These are phyloP conservation scores for Tringa solitaria DNA, from an alignment of 2,113 vertebrate genomes.

Conservation along the genomic window DNA sequence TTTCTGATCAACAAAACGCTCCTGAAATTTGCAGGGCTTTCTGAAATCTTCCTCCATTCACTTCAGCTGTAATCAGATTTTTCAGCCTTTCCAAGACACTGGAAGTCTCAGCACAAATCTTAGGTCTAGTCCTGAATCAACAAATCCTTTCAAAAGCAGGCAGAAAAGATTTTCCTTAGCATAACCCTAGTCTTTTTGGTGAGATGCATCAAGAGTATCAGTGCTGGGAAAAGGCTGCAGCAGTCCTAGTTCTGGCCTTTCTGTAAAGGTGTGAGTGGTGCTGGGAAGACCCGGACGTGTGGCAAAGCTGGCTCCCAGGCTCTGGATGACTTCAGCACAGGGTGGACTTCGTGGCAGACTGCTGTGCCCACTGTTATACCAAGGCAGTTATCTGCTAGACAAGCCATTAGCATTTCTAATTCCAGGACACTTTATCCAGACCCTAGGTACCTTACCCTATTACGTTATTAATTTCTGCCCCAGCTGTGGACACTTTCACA, in stretches of 20 bases:
- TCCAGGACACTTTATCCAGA: background rate
- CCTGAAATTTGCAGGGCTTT: background rate
- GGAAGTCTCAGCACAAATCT: background rate
- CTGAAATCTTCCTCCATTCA: background rate
- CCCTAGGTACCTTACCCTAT: background rate
- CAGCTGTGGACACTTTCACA: background rate
- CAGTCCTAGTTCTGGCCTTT: background rate
- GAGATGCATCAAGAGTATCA: background rate
- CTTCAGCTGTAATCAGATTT: background rate
- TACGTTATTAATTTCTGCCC: background rate
- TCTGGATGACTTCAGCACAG: background rate
- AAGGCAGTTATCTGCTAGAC: background rate
- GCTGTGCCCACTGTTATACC: background rate
- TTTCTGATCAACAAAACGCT: background rate
- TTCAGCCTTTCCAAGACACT: background rate
- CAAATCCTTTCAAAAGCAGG: background rate
- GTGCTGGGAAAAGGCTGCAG: background rate
- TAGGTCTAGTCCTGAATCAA: background rate
- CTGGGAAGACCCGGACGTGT: background rate
- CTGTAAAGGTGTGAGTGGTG: background rate
- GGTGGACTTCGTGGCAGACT: background rate
- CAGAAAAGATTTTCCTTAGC: background rate
- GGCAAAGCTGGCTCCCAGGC: background rate
- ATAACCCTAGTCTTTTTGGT: background rate
- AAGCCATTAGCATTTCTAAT: background rate